These are phyloP conservation scores for Capitulum mitella DNA, from an alignment of 2,888 invertebrate genomes.

Conservation along the genomic window DNA sequence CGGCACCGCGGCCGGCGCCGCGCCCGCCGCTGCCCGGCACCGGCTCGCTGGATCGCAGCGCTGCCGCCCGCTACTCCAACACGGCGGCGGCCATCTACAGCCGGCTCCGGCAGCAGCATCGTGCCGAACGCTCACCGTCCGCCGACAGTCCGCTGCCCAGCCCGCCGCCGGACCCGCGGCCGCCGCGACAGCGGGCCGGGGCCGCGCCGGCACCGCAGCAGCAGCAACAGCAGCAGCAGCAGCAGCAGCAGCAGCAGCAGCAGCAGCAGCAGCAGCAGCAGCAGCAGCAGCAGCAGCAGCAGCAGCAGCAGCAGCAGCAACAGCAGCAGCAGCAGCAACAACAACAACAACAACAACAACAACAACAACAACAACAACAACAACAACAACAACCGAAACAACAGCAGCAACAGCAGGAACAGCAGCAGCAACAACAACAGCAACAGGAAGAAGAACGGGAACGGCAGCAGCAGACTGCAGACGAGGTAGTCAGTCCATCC, in stretches of 20 bases:
- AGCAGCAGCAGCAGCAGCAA: no score
- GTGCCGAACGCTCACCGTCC: background rate
- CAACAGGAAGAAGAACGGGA: no score
- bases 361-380: no score
- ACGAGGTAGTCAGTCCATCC: background rate
- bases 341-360: no score
- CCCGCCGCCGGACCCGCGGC: background rate
- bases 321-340: no score
- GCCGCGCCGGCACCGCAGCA: background rate
- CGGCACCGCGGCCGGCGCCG: slow-evolving; percentile 7
- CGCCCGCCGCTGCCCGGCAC: slow-evolving; percentile 1
- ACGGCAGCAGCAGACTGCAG: background rate
- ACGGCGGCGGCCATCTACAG: background rate
- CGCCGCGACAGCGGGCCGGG: background rate
- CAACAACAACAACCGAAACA: no score
- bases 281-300: no score
- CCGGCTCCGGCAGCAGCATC: background rate
- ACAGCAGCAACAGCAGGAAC: no score
- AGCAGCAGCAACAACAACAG: no score
- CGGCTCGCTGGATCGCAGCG: background rate
- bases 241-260: no score
- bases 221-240: background rate
- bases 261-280: no score
- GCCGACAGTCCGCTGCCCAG: background rate
- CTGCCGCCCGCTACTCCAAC: background rate